Evolutionary conservation across 2,888 invertebrate genomes (phyloP).

Genomic region (Fragum fragum): DNA sequence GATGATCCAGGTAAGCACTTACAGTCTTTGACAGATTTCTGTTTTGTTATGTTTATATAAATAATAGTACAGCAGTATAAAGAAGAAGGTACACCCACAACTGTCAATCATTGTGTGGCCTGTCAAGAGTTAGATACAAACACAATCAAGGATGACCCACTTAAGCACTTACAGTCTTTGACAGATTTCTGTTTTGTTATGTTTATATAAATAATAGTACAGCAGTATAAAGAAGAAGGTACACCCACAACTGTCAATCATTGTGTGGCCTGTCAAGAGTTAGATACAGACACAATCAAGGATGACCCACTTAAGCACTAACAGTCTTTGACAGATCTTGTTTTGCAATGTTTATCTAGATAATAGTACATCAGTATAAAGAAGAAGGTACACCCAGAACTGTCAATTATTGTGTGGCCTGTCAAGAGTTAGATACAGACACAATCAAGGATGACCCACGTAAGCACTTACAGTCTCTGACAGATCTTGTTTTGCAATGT

Average conservation of each 20-base stretch:
- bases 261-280: conserved; percentile 87
- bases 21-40: too few relatives aligned
- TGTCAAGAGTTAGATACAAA: conserved; percentile 87
- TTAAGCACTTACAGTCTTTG: conserved; percentile 70
- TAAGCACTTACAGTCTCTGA: conserved; percentile 59
- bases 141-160: conserved; percentile 86
- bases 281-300: conserved; percentile 86
- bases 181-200: too few relatives aligned
- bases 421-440: conserved; percentile 86
- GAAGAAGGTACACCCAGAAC: conserved; percentile 66
- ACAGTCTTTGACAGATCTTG: too few relatives aligned
- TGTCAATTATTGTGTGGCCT: conserved; percentile 86
- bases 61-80: conserved; percentile 52
- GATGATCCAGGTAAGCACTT: conserved; percentile 85
- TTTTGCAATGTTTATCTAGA: too few relatives aligned
- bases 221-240: conserved; percentile 84
- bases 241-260: conserved; percentile 73
- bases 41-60: too few relatives aligned
- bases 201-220: conserved; percentile 86
- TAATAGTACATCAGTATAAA: conserved; percentile 54
- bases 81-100: conserved; percentile 67
- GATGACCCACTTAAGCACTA: conserved; percentile 85
- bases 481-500: too few relatives aligned
- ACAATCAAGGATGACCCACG: conserved; percentile 87
- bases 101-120: conserved; percentile 85